These are phyloP conservation scores for Beaufortia kweichowensis DNA, from an alignment of 2,113 vertebrate species.

Conservation along the genomic window DNA sequence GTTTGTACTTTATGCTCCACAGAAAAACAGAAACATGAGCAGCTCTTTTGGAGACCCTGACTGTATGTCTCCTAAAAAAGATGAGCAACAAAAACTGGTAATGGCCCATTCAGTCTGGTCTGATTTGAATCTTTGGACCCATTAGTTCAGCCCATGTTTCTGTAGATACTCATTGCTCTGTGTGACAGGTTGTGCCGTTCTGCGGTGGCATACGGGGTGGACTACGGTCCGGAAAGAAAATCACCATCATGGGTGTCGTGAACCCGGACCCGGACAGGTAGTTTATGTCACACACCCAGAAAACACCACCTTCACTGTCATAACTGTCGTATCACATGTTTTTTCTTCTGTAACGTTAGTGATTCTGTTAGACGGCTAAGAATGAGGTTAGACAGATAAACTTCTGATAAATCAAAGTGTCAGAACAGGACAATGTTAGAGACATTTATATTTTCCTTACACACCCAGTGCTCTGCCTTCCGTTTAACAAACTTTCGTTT, in stretches of 20 bases:
- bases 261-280: slow-evolving; percentile 88
- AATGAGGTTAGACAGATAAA: not conserved
- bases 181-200: slow-evolving; percentile 85
- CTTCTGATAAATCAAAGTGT: not conserved
- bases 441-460: not conserved
- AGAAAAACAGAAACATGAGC: slow-evolving; percentile 67
- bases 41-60: slow-evolving; percentile 77
- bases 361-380: not conserved
- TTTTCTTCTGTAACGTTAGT: too few species aligned
- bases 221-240: slow-evolving; percentile 88
- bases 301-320: not conserved
- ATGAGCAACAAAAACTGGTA: slow-evolving; percentile 59
- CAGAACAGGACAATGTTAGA: not conserved
- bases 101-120: not conserved
- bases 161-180: not conserved
- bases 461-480: not conserved
- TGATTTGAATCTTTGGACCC: not conserved
- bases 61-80: slow-evolving; percentile 53
- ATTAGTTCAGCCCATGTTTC: not conserved
- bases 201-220: slow-evolving; percentile 88
- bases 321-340: not conserved
- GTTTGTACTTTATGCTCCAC: not conserved
- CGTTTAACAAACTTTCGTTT: too few species aligned
- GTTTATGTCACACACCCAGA: not conserved
- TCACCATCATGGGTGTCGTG: slow-evolving; percentile 88